Conservation (phyloP, 2,888 invertebrate species). For the Cheilosia urbana region DNA sequence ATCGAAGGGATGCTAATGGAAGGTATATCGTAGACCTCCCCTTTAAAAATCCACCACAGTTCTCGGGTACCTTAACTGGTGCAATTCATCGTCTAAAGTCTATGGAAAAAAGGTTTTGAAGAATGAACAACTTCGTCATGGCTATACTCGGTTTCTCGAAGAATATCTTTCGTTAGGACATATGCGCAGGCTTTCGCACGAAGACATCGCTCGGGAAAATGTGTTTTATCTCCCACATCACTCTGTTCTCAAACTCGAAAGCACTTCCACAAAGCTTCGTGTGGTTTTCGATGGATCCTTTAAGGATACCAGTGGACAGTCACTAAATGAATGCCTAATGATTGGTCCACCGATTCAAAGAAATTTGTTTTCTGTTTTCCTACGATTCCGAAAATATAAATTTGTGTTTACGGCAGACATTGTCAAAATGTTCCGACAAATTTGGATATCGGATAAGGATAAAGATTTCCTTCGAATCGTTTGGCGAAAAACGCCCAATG, state of each 20-base stretch:
- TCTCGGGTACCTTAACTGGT: slow-evolving; percentile 20
- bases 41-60: slow-evolving; percentile 49
- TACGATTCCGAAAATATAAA: not conserved
- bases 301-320: slow-evolving; percentile 40
- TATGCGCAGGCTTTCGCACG: slow-evolving; percentile 46
- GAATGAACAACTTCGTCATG: slow-evolving; percentile 23
- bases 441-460: slow-evolving; percentile 24
- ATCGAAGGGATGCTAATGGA: too few species aligned
- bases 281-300: slow-evolving; percentile 52
- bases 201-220: slow-evolving; percentile 38
- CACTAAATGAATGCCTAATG: slow-evolving; percentile 27
- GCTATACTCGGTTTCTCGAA: too few species aligned
- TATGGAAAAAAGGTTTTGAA: slow-evolving; percentile 41
- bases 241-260: slow-evolving; percentile 4
- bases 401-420: slow-evolving; percentile 32
- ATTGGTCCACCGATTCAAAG: slow-evolving; percentile 44
- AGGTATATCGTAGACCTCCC: slow-evolving; percentile 60
- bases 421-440: slow-evolving; percentile 39
- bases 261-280: slow-evolving; percentile 16
- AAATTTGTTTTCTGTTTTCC: too few species aligned
- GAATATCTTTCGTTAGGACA: too few species aligned
- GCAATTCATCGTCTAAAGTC: slow-evolving; percentile 26
- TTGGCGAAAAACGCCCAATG: slow-evolving; percentile 25
- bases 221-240: slow-evolving; percentile 25
- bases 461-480: slow-evolving; percentile 29